These are phyloP conservation scores for Gallinago solitaria DNA, from an alignment of 2,797 vertebrate species.

Conservation along the genomic window DNA sequence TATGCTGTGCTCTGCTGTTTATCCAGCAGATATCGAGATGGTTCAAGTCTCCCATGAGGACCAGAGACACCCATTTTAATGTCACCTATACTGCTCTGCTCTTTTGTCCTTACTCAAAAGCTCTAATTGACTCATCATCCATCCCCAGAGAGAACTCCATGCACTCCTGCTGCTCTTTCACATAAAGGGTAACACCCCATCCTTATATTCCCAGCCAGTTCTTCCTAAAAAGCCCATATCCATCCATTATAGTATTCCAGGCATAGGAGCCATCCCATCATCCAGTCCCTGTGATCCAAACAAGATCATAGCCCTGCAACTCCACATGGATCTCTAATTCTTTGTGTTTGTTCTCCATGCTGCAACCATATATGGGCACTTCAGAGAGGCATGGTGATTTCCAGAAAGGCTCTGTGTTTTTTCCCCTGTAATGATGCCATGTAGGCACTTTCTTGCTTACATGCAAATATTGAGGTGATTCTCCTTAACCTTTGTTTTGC, in stretches of 20 bases:
- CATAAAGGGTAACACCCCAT: not conserved
- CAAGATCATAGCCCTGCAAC: not conserved
- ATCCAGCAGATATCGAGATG: not conserved
- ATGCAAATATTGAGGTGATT: not conserved
- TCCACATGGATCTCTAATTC: not conserved
- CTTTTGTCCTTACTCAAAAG: not conserved
- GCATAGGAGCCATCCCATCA: rapidly evolving
- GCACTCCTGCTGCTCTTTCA: not conserved
- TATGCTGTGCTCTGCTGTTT: not conserved
- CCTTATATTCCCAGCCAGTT: not conserved
- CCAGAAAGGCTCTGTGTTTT: not conserved
- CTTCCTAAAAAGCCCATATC: not conserved
- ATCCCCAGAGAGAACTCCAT: not conserved
- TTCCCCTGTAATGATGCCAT: not conserved
- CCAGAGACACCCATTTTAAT: not conserved
- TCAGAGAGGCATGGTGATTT: not conserved
- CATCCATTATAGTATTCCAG: not conserved
- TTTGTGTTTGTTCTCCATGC: not conserved
- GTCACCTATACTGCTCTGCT: not conserved
- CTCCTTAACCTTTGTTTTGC: not conserved
- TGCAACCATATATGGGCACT: not conserved
- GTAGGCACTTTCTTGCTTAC: not conserved
- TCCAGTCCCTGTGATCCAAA: not conserved
- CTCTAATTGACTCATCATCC: not conserved
- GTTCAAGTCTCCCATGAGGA: not conserved